phyloP scores from a whole-genome alignment of 2,797 vertebrate species.

The Poeciliopsis paucimaculata region DNA sequence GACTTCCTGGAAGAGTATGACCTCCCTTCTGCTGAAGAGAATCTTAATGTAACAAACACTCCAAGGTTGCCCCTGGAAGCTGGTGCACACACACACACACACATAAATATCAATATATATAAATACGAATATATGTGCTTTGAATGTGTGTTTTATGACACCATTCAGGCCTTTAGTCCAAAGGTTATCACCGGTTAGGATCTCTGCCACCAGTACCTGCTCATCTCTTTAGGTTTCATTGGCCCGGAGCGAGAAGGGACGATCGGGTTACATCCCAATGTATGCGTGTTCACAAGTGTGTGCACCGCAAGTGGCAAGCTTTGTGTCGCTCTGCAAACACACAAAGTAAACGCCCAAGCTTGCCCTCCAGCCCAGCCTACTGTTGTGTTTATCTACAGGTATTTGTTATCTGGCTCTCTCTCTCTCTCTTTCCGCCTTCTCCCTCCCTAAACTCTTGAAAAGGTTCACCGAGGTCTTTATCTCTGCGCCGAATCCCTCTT shows the following conservation, averaged over 20 bases:
- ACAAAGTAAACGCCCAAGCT: slow-evolving; percentile 67
- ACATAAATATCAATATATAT: slow-evolving; percentile 1
- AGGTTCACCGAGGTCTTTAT: slow-evolving; percentile 77
- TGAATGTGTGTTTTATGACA: slow-evolving; percentile 42
- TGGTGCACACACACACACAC: slow-evolving; percentile 24
- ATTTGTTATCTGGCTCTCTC: slow-evolving; percentile 76
- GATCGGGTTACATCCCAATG: slow-evolving; percentile 83
- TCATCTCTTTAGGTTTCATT: slow-evolving; percentile 80
- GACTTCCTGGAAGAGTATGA: slow-evolving; percentile 78
- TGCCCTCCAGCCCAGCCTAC: slow-evolving; percentile 59
- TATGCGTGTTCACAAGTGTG: slow-evolving; percentile 53
- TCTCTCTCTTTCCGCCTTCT: slow-evolving; percentile 29
- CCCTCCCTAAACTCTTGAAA: slow-evolving; percentile 67
- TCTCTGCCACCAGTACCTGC: slow-evolving; percentile 81
- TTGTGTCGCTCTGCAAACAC: slow-evolving; percentile 74
- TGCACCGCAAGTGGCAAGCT: slow-evolving; percentile 60
- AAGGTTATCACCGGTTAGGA: slow-evolving; percentile 84
- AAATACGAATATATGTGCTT: not conserved
- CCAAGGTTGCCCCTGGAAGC: slow-evolving; percentile 70
- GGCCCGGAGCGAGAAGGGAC: slow-evolving; percentile 60
- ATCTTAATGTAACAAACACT: slow-evolving; percentile 73
- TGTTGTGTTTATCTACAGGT: slow-evolving; percentile 75
- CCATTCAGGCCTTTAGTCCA: slow-evolving; percentile 77
- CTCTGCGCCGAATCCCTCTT: slow-evolving; percentile 79
- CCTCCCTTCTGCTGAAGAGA: slow-evolving; percentile 56